These are phyloP conservation scores for Hycleus cichorii DNA, from an alignment of 1,140 invertebrate species.

Conservation along the genomic window DNA sequence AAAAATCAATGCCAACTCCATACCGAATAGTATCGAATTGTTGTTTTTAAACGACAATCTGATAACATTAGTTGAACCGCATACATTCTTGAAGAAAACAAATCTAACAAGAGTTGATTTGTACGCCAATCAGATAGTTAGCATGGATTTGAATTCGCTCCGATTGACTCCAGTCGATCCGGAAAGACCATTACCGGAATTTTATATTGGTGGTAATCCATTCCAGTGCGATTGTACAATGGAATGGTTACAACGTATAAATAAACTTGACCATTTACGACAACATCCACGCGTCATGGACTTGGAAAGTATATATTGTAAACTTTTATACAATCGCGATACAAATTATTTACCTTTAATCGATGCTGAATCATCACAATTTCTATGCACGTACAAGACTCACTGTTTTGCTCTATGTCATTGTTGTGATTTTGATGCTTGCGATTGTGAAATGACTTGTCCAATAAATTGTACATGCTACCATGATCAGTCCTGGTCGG, in stretches of 20 bases:
- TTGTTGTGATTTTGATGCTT: constrained; percentile 91
- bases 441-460: constrained; percentile 93
- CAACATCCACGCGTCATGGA: constrained; percentile 88
- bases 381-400: constrained; percentile 85
- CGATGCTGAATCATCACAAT: constrained; percentile 78
- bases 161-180: constrained; percentile 62
- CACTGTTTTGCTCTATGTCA: constrained; percentile 90
- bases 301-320: constrained; percentile 83
- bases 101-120: constrained; percentile 78
- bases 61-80: constrained; percentile 68
- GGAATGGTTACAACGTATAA: constrained; percentile 82
- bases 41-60: constrained; percentile 78
- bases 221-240: constrained; percentile 82
- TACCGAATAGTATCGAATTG: constrained; percentile 71
- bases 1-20: constrained; percentile 58
- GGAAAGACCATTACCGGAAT: constrained; percentile 65
- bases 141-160: constrained; percentile 72
- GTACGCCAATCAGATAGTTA: constrained; percentile 76
- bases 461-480: constrained; percentile 89
- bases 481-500: constrained; percentile 88
- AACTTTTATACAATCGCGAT: constrained; percentile 77
- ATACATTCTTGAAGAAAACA: constrained; percentile 75
- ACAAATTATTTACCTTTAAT: constrained; percentile 73
- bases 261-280: constrained; percentile 61
- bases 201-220: constrained; percentile 81